These are phyloP conservation scores for Nothobranchius furzeri DNA, from an alignment of 2,113 vertebrate genomes.

Conservation along the genomic window DNA sequence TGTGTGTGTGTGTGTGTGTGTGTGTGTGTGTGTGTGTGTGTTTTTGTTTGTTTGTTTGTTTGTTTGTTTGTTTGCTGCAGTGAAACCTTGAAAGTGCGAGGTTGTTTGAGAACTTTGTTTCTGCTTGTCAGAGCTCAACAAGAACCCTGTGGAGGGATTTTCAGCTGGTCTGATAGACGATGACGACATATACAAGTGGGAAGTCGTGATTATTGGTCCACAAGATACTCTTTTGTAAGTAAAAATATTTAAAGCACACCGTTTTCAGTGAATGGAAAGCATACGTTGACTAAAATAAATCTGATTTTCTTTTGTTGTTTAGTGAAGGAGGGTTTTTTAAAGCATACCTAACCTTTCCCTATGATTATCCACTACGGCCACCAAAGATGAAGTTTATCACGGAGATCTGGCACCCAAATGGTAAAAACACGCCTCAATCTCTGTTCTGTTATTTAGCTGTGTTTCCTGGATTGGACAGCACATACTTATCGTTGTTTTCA, in stretches of 20 bases:
- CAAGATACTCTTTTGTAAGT: constrained; percentile 99
- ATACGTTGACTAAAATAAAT: not conserved
- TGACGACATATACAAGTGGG: constrained; percentile 99
- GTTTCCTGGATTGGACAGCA: too few relatives aligned
- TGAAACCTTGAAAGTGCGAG: too few relatives aligned
- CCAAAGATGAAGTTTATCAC: constrained; percentile 99
- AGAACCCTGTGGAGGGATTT: constrained; percentile 99
- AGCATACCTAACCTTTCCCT: constrained; percentile 98
- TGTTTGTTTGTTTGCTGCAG: too few relatives aligned
- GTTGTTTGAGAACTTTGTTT: not conserved
- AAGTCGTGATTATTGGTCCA: constrained; percentile 99
- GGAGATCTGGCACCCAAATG: constrained; percentile 99
- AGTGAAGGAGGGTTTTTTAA: constrained; percentile 99
- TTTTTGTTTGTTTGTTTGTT: too few relatives aligned
- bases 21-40: too few relatives aligned
- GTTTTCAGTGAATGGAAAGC: not conserved
- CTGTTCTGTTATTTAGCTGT: not conserved
- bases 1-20: too few relatives aligned
- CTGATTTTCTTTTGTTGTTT: constrained; percentile 41
- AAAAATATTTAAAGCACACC: not conserved
- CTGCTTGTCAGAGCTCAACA: constrained; percentile 90
- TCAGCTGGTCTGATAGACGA: constrained; percentile 99
- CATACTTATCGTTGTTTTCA: not conserved
- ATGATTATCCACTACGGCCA: constrained; percentile 98
- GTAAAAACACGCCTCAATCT: constrained; percentile 70